These are phyloP conservation scores for Nymphalis urticae DNA, from an alignment of 2,888 invertebrate genomes.

Conservation along the genomic window DNA sequence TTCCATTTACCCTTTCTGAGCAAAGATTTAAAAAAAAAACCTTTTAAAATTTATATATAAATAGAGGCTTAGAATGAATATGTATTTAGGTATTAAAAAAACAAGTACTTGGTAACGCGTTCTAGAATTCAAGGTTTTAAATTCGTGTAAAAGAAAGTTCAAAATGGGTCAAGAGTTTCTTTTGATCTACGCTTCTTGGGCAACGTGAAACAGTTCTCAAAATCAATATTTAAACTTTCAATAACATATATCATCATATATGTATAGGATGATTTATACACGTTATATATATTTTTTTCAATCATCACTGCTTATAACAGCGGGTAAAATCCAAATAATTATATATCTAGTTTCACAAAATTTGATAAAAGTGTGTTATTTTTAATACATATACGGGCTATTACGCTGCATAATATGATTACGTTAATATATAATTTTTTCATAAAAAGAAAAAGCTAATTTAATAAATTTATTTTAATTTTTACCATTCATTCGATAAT, in stretches of 20 bases:
- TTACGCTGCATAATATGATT: too few relatives aligned
- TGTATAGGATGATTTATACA: neutral
- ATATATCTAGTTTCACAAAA: too few relatives aligned
- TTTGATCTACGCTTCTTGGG: constrained; percentile 22
- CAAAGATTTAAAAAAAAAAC: neutral
- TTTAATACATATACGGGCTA: too few relatives aligned
- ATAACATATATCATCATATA: neutral
- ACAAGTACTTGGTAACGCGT: constrained; percentile 15
- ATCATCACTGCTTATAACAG: too few relatives aligned
- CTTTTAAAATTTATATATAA: constrained; percentile 22
- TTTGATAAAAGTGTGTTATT: too few relatives aligned
- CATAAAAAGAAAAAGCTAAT: too few relatives aligned
- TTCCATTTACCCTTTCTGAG: neutral
- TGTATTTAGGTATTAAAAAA: constrained; percentile 3
- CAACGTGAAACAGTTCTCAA: constrained; percentile 5
- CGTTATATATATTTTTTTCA: neutral
- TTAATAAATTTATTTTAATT: too few relatives aligned
- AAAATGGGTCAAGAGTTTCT: constrained; percentile 28
- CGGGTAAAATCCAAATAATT: too few relatives aligned
- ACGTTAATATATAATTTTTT: too few relatives aligned
- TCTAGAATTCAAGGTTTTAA: constrained; percentile 18
- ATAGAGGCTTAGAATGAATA: constrained; percentile 20
- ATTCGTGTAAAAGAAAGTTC: constrained; percentile 21
- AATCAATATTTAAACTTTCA: neutral
- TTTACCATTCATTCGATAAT: too few relatives aligned